A percentile compares a stretch with the other conserved stretches of the same genome.
These are phyloP conservation scores for Gadopsis marmoratus DNA, from an alignment of 2,797 vertebrate genomes.

Conservation along the genomic window DNA sequence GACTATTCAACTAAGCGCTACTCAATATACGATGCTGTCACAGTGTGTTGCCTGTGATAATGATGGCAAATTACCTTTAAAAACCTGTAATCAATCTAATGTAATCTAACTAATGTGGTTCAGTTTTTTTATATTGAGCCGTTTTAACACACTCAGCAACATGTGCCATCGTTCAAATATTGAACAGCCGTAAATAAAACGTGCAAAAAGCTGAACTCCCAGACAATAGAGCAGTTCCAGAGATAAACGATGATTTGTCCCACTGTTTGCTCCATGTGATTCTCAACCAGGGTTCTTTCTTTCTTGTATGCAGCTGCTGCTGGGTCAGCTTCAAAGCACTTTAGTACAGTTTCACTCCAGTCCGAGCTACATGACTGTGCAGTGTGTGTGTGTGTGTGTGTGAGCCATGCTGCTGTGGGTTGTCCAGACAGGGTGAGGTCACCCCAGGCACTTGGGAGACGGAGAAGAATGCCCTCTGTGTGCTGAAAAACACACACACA, in stretches of 20 bases:
- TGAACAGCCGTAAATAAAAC: background rate
- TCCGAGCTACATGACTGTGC: constrained; percentile 46
- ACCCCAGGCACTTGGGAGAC: constrained; percentile 53
- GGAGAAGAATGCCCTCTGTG: constrained; percentile 81
- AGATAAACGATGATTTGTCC: background rate
- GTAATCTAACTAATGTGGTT: background rate
- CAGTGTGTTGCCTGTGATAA: too few relatives aligned
- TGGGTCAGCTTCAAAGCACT: constrained; percentile 12
- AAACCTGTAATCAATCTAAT: background rate
- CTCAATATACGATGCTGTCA: too few relatives aligned
- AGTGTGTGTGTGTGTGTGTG: constrained; percentile 40
- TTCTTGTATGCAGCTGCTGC: background rate
- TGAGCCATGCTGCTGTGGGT: constrained; percentile 52
- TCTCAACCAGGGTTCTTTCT: background rate
- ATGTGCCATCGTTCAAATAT: background rate
- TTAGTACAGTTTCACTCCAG: constrained; percentile 42
- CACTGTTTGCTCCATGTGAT: background rate
- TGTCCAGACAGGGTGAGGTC: constrained; percentile 76
- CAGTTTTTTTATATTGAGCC: background rate
- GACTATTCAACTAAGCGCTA: background rate
- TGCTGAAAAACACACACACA: constrained; percentile 36
- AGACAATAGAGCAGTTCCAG: background rate
- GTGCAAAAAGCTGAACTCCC: background rate
- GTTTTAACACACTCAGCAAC: background rate
- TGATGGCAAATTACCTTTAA: background rate